A percentile compares a stretch with the other conserved stretches of the same genome.
Evolutionary conservation across 2,113 vertebrate genomes (phyloP).

Genomic region (Bambusicola thoracicus): DNA sequence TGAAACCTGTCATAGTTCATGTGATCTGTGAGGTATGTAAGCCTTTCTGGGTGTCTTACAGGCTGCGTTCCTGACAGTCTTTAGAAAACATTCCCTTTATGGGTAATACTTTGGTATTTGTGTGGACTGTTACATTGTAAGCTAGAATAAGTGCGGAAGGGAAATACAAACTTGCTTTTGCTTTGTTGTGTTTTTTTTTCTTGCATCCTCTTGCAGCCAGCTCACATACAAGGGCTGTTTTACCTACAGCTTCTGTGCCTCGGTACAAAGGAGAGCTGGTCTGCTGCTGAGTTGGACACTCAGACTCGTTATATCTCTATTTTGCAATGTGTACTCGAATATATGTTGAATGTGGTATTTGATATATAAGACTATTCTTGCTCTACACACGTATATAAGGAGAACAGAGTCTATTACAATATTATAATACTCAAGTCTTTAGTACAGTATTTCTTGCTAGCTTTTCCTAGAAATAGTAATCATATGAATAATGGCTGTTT

Average conservation of each 20-base stretch:
- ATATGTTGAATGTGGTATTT: not conserved
- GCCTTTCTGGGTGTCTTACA: not conserved
- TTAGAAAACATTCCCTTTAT: not conserved
- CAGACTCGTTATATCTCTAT: not conserved
- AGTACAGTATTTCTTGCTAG: not conserved
- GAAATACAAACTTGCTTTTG: not conserved
- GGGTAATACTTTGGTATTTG: not conserved
- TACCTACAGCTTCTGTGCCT: not conserved
- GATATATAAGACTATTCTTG: not conserved
- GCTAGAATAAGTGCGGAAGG: not conserved
- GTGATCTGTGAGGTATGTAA: not conserved
- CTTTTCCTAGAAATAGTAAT: constrained; percentile 19
- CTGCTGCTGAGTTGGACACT: not conserved
- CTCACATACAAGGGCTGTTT: rapidly evolving
- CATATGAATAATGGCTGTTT: constrained; percentile 29
- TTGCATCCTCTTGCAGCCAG: not conserved
- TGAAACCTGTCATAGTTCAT: not conserved
- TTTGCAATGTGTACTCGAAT: not conserved
- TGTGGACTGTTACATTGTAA: not conserved
- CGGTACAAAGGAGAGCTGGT: not conserved
- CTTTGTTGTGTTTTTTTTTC: not conserved
- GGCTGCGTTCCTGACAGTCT: not conserved
- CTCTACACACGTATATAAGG: not conserved
- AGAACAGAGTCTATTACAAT: not conserved
- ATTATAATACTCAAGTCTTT: not conserved